phyloP scores from a whole-genome alignment of 1,140 invertebrate species.

The Dryas iulia region DNA sequence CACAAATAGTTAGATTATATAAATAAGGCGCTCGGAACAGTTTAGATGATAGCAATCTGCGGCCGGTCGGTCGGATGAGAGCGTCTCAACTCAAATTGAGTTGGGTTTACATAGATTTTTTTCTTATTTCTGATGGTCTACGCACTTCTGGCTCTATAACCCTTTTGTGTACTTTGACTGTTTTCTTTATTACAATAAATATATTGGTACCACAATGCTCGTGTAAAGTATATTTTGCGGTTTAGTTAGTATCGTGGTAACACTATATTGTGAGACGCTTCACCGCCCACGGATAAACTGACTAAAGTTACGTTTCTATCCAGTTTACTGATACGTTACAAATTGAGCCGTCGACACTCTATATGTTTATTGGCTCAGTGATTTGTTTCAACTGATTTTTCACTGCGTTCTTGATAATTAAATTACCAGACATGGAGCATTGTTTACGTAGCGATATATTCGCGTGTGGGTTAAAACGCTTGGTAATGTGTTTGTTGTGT shows the following conservation, averaged over 20 bases:
- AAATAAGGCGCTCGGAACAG: constrained; percentile 73
- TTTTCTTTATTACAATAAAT: constrained; percentile 11
- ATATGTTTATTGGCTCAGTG: constrained; percentile 43
- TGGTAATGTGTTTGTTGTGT: neutral
- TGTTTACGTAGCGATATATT: constrained; percentile 27
- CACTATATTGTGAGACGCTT: constrained; percentile 47
- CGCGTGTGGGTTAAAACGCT: constrained; percentile 1
- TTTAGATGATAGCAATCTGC: constrained; percentile 69
- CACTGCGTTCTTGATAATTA: constrained; percentile 32
- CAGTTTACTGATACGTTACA: constrained; percentile 64
- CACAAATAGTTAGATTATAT: constrained; percentile 78
- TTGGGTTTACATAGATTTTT: constrained; percentile 65
- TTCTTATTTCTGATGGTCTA: constrained; percentile 40
- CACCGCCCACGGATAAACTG: constrained; percentile 51
- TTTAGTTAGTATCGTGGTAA: constrained; percentile 44
- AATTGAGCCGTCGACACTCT: constrained; percentile 57
- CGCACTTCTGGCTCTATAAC: constrained; percentile 28
- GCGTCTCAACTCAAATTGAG: constrained; percentile 64
- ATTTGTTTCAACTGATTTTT: constrained; percentile 38
- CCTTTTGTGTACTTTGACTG: constrained; percentile 9
- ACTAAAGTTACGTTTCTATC: constrained; percentile 52
- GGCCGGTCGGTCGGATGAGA: constrained; percentile 49
- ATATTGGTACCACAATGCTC: constrained; percentile 14
- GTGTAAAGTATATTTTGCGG: constrained; percentile 64
- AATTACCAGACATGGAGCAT: constrained; percentile 23